Base-by-base conservation (phyloP, 2,113 vertebrate genomes). In the Passer domesticus region DNA sequence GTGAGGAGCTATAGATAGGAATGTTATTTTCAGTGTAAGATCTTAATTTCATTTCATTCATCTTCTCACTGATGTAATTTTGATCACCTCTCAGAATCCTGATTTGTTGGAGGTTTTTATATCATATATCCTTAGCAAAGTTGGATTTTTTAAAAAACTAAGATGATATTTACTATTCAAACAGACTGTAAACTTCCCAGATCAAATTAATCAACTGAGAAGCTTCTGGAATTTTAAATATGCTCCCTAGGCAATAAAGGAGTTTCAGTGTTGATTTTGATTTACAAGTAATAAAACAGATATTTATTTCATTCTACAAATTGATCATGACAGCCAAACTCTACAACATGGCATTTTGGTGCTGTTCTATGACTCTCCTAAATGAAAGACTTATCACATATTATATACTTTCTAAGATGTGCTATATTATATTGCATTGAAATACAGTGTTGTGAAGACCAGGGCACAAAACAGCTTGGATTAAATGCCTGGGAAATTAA, bases 401-500 rank as follows among this genome's bases (percentile, higher is more conserved):
- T 17, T 33, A 95, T 88, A 47, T 78, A 92, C 47, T 28, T 83
- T 88, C 59, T 37, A 79, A 89, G 50, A 90, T 39, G 33, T 58
- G 28, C 37, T 66, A 64, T 17, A 52, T 56, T 80, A 77, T 7
- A 8, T 46, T 77, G 41, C 20, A 31, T 46, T 88, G 78, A 84
- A 91, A 87, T 80, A 69, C 20, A 92, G 70, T 28, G 35, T 23
- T 64, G 67, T 58, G 37, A 60, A 85, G 73, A 89, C 6, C 72
- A 77, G 46, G 28, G 68, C 67, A 91, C 63, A 91, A 76, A 91
- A 64, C 1, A 2, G 11, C 68, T 91, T 63, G 52, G 44, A 87
- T 92, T 89, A 94, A 91, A 83, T 90, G 63, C 52, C 85, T 90
- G 44, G 39, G 82, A 95, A 96, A 94, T 72, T 4, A 96, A 93